These are phyloP conservation scores for Dromococcyx pavoninus DNA, from an alignment of 2,797 vertebrate species.

Conservation along the genomic window DNA sequence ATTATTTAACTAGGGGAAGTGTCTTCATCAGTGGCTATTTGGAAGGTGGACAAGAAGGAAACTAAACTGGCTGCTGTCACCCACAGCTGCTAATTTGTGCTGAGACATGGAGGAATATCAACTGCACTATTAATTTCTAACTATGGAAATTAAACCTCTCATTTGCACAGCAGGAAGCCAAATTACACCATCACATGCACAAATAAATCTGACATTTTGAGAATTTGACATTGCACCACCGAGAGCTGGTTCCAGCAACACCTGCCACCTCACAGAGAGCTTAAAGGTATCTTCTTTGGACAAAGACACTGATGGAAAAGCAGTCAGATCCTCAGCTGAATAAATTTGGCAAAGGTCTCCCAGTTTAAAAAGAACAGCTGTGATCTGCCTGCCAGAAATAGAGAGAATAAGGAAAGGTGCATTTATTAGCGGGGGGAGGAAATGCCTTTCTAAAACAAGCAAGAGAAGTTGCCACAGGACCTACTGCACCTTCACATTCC, in stretches of 20 bases:
- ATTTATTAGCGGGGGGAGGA: not conserved
- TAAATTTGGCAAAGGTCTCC: not conserved
- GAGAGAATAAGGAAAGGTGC: not conserved
- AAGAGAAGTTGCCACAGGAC: not conserved
- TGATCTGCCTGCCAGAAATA: not conserved
- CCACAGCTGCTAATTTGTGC: not conserved
- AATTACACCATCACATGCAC: conserved; percentile 32
- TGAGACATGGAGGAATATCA: not conserved
- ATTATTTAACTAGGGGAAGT: not conserved
- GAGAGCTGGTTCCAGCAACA: not conserved
- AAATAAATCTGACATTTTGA: conserved; percentile 38
- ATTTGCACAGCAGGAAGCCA: conserved; percentile 26
- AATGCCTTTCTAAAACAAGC: not conserved
- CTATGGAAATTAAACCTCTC: conserved; percentile 46
- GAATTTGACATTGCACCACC: not conserved
- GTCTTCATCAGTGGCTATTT: not conserved
- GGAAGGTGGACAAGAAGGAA: not conserved
- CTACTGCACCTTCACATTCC: not conserved
- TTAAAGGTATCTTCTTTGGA: not conserved
- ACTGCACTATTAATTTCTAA: conserved; percentile 18
- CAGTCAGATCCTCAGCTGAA: not conserved
- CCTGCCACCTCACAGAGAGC: not conserved
- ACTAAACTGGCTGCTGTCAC: not conserved
- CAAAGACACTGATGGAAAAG: not conserved
- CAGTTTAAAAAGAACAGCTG: not conserved